Evolutionary conservation across 2,888 invertebrate species (phyloP).

Genomic region (Priocnemis perturbator): DNA sequence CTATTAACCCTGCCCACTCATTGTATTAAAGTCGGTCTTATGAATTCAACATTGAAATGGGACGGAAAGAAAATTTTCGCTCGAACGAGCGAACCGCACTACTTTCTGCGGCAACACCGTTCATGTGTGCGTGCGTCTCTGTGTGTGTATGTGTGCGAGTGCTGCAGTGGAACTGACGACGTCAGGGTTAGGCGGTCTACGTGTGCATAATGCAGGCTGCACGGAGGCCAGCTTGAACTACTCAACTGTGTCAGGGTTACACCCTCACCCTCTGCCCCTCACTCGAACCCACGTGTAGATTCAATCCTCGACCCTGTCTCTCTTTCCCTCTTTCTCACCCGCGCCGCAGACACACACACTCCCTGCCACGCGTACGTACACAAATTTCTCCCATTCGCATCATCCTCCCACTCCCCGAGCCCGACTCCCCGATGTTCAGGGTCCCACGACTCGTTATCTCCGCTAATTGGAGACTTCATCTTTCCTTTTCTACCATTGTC

Average conservation of each 20-base stretch:
- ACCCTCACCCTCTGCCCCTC: conserved; percentile 43
- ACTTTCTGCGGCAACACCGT: too few species aligned
- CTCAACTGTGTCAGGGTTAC: conserved; percentile 72
- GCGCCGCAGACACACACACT: not conserved
- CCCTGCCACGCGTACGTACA: not conserved
- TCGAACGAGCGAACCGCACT: too few species aligned
- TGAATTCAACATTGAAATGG: too few species aligned
- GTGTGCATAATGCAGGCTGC: conserved; percentile 65
- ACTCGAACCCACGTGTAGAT: conserved; percentile 30
- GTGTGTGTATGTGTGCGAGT: too few species aligned
- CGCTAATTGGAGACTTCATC: conserved; percentile 58
- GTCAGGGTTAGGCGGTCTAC: conserved; percentile 60
- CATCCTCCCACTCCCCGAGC: conserved; percentile 20
- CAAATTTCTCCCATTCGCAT: not conserved
- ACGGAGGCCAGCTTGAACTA: conserved; percentile 56
- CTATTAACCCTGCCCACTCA: too few species aligned
- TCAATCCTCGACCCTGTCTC: conserved; percentile 21
- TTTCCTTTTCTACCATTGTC: conserved; percentile 45
- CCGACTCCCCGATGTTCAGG: conserved; percentile 26
- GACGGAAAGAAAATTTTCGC: too few species aligned
- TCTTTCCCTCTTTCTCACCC: not conserved
- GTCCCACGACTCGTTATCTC: conserved; percentile 53
- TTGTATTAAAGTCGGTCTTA: too few species aligned
- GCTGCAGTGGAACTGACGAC: too few species aligned
- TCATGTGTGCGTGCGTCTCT: too few species aligned